Evolutionary conservation across 2,797 vertebrate species (phyloP).

Genomic region (Sebastes wilsoni): DNA sequence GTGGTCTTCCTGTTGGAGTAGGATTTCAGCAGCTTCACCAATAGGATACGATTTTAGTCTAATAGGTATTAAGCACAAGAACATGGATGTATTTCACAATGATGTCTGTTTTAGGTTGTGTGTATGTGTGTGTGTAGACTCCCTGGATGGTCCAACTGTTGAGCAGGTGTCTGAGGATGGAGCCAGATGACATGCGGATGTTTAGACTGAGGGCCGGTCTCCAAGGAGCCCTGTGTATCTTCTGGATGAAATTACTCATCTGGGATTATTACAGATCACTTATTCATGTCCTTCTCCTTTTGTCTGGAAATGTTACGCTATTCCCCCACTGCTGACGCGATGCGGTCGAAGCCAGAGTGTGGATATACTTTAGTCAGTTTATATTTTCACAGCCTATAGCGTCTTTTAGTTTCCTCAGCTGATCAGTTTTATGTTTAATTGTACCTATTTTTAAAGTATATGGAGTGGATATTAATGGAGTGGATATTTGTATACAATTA

Average conservation of each 20-base stretch:
- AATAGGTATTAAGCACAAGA: not conserved
- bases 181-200: constrained; percentile 56
- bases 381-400: not conserved
- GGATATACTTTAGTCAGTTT: not conserved
- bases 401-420: not conserved
- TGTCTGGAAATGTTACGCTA: constrained; percentile 34
- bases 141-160: constrained; percentile 43
- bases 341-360: not conserved
- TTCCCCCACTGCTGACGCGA: not conserved
- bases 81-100: not conserved
- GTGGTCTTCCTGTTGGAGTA: constrained; percentile 39
- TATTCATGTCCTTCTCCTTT: constrained; percentile 21
- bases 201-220: constrained; percentile 51
- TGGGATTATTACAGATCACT: constrained; percentile 29
- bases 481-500: not conserved
- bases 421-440: not conserved
- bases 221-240: constrained; percentile 30
- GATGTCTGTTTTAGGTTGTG: not conserved
- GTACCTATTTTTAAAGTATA: not conserved
- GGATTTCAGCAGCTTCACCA: constrained; percentile 27
- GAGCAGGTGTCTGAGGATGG: constrained; percentile 61
- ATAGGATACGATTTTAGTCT: constrained; percentile 3
- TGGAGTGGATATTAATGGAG: not conserved
- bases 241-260: constrained; percentile 46
- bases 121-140: not conserved